Conservation (phyloP, 2,797 vertebrate genomes). For the Ispidina lecontei region DNA sequence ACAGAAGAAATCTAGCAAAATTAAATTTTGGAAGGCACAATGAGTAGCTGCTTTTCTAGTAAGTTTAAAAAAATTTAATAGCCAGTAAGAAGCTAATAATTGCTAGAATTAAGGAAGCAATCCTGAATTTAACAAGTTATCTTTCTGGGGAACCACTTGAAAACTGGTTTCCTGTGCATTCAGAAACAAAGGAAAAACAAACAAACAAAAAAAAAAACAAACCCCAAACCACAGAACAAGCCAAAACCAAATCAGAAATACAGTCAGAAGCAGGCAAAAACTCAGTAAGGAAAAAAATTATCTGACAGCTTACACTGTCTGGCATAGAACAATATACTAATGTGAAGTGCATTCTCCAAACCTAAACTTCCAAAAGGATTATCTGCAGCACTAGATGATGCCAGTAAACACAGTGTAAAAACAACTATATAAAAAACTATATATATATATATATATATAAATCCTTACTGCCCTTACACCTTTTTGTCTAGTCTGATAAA, state of each 20-base stretch:
- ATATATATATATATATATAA: neutral
- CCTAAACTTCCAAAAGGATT: neutral
- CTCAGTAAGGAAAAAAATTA: neutral
- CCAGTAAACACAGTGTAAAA: neutral
- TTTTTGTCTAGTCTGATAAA: neutral
- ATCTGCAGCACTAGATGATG: accelerated
- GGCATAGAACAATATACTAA: neutral
- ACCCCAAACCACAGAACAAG: neutral
- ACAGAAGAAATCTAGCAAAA: neutral
- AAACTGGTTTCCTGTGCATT: neutral
- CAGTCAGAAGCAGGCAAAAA: neutral
- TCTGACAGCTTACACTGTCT: neutral
- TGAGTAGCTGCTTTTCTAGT: neutral
- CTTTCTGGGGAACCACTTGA: neutral
- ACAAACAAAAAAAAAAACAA: too few species aligned
- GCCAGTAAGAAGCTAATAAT: neutral
- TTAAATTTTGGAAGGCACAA: neutral
- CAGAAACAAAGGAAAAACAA: neutral
- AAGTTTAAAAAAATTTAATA: neutral
- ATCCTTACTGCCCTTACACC: neutral
- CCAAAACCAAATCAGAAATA: neutral
- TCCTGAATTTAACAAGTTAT: neutral
- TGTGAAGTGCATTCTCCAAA: neutral
- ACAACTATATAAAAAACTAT: neutral
- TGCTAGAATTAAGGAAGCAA: neutral